These are phyloP conservation scores for Cichladusa arquata DNA, from an alignment of 2,113 vertebrate genomes.

Conservation along the genomic window DNA sequence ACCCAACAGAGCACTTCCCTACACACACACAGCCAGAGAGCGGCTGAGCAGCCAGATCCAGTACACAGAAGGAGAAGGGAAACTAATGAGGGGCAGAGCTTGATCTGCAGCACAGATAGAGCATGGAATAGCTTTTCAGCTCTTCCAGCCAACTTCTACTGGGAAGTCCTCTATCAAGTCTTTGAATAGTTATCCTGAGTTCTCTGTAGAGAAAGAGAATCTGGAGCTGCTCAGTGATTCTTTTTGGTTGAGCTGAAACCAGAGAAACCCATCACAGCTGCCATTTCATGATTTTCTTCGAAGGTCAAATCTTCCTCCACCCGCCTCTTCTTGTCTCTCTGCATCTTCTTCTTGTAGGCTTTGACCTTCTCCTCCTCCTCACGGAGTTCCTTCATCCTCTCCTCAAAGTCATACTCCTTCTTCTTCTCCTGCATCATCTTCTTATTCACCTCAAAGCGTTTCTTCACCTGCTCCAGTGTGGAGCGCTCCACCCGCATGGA, in stretches of 20 bases:
- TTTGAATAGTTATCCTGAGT: neutral
- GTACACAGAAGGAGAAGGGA: neutral
- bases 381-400: conserved; percentile 95
- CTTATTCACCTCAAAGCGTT: conserved; percentile 95
- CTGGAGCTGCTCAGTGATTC: neutral
- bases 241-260: neutral
- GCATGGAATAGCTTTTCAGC: neutral
- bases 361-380: conserved; percentile 79
- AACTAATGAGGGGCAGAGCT: neutral
- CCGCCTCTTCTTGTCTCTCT: neutral
- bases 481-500: conserved; percentile 99
- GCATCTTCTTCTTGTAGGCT: neutral
- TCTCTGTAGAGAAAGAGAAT: neutral
- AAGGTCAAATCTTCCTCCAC: neutral
- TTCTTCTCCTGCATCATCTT: conserved; percentile 98
- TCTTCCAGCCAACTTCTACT: neutral
- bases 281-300: neutral
- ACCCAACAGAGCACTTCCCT: neutral
- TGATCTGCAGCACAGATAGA: neutral
- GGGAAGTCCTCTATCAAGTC: neutral
- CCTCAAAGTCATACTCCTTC: conserved; percentile 98
- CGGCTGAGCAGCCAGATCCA: neutral
- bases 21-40: neutral
- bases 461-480: conserved; percentile 96
- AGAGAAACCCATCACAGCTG: neutral